Evolutionary conservation across 2,888 invertebrate genomes (phyloP).

Genomic region (Chironomus tentans): DNA sequence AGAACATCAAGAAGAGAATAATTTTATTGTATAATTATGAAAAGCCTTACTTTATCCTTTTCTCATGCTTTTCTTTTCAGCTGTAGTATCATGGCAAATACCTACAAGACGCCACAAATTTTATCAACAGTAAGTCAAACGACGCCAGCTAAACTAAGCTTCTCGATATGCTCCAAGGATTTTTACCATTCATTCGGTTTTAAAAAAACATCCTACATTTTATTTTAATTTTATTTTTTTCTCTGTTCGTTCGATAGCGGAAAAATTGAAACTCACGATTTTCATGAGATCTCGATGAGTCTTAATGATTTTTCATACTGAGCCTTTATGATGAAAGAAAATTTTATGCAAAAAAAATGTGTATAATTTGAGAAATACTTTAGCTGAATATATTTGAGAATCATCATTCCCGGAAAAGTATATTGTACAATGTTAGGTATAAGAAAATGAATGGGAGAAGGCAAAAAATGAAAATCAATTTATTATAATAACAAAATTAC

Average conservation of each 20-base stretch:
- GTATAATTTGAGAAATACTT: neutral
- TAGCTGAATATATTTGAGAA: neutral
- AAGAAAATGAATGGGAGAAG: neutral
- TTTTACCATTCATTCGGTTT: neutral
- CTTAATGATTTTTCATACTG: constrained; percentile 11
- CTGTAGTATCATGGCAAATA: neutral
- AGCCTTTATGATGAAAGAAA: neutral
- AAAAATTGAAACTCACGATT: constrained; percentile 25
- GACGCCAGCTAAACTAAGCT: constrained; percentile 15
- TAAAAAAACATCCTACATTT: neutral
- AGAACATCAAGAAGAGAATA: neutral
- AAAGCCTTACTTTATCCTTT: neutral
- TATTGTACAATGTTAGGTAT: neutral
- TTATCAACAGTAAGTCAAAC: constrained; percentile 9
- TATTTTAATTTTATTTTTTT: neutral
- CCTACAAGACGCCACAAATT: neutral
- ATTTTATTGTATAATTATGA: neutral
- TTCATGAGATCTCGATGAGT: constrained; percentile 5
- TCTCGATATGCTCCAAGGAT: constrained; percentile 14
- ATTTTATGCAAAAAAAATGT: neutral
- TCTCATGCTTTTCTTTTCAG: neutral
- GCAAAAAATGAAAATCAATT: constrained; percentile 17
- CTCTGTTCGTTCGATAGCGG: neutral
- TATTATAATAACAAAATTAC: constrained; percentile 21
- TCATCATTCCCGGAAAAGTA: neutral